Conservation (phyloP, 2,888 invertebrate species). For the Metallyticus violacea region DNA sequence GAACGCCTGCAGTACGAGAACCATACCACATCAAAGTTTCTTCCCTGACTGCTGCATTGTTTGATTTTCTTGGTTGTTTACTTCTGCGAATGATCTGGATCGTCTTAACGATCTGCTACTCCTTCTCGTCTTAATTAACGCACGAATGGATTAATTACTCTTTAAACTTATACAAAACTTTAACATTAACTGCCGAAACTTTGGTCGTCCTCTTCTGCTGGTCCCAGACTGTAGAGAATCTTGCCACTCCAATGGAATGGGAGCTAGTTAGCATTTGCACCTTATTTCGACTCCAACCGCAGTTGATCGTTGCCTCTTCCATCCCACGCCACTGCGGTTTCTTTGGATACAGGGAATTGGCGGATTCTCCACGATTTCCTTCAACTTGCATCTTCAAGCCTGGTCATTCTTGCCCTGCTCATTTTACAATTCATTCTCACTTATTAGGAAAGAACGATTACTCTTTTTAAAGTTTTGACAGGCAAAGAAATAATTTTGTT, state of each 20-base stretch:
- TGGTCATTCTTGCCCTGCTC: background rate
- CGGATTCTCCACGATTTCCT: background rate
- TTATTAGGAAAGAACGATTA: too few relatives aligned
- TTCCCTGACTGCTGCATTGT: slow-evolving; percentile 16
- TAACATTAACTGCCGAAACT: slow-evolving; percentile 20
- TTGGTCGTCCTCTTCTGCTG: background rate
- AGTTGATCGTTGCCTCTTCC: background rate
- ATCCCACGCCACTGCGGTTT: background rate
- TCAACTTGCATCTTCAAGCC: background rate
- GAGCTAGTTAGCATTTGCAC: background rate
- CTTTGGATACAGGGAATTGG: background rate
- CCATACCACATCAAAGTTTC: background rate
- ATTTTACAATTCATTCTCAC: background rate
- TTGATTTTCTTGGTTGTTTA: slow-evolving; percentile 27
- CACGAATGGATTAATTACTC: slow-evolving; percentile 25
- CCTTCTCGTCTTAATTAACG: slow-evolving; percentile 21
- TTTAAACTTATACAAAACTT: slow-evolving; percentile 19
- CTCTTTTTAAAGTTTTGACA: too few relatives aligned
- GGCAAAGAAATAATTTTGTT: too few relatives aligned
- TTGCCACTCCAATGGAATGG: background rate
- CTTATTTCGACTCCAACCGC: background rate
- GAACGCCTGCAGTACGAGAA: background rate
- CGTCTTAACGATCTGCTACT: slow-evolving; percentile 20
- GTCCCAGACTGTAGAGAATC: background rate
- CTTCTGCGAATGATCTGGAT: slow-evolving; percentile 19